Conservation (phyloP, 2,797 vertebrate species). For the Xerus rutilus region DNA sequence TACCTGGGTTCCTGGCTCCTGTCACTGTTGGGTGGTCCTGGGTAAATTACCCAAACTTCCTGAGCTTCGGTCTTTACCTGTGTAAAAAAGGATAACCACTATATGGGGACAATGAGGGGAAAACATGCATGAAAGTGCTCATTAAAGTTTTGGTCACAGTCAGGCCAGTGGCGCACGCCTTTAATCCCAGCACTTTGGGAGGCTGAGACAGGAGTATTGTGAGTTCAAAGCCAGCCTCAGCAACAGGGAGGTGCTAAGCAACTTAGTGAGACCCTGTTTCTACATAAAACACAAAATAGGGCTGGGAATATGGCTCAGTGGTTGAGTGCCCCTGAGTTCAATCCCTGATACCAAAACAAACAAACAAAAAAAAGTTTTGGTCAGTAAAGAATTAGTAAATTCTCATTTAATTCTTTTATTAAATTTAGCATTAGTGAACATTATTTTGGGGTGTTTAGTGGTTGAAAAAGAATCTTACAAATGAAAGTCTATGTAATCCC, state of each 20-base stretch:
- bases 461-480: constrained; percentile 20
- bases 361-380: too few species aligned
- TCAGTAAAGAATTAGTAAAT: neutral
- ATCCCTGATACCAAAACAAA: too few species aligned
- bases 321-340: too few species aligned
- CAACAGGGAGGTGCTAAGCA: too few species aligned
- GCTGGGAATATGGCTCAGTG: too few species aligned
- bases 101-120: neutral
- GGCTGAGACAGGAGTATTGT: too few species aligned
- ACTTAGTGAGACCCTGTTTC: too few species aligned
- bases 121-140: neutral
- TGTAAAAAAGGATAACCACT: neutral
- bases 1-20: neutral
- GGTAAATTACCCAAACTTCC: neutral
- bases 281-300: too few species aligned
- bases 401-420: neutral
- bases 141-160: neutral
- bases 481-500: neutral
- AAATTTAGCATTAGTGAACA: constrained; percentile 27
- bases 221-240: too few species aligned
- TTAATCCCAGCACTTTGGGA: too few species aligned
- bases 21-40: neutral
- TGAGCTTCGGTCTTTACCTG: neutral
- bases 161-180: too few species aligned
- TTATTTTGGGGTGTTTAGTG: constrained; percentile 16